Percentiles rank a stretch among this genome's conserved stretches.
These are phyloP conservation scores for Sebastes jordani DNA, from an alignment of 2,797 vertebrate genomes.

Conservation along the genomic window DNA sequence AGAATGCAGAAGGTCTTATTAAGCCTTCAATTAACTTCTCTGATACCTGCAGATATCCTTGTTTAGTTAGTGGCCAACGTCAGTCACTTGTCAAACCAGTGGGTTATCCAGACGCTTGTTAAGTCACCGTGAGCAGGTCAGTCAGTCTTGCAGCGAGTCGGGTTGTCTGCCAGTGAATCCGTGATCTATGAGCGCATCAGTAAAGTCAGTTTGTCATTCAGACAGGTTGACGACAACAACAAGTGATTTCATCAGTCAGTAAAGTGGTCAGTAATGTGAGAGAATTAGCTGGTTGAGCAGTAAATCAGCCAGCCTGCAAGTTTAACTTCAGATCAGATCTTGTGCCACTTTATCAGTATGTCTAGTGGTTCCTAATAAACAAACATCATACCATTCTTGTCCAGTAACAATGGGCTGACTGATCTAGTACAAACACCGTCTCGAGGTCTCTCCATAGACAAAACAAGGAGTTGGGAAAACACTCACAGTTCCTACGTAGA, in stretches of 20 bases:
- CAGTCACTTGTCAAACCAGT: neutral
- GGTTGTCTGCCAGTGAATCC: neutral
- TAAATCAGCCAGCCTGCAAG: neutral
- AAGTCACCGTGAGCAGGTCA: neutral
- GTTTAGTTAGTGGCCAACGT: neutral
- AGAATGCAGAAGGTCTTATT: neutral
- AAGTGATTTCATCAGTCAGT: neutral
- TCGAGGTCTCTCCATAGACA: slow-evolving; percentile 57
- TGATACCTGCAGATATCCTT: neutral
- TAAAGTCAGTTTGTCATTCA: neutral
- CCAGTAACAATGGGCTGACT: slow-evolving; percentile 53
- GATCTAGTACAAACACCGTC: slow-evolving; percentile 51
- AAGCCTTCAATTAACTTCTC: neutral
- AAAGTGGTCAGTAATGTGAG: neutral
- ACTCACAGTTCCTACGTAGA: slow-evolving; percentile 33
- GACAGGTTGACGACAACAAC: neutral
- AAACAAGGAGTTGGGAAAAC: slow-evolving; percentile 70
- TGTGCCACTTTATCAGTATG: slow-evolving; percentile 9
- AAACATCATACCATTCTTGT: slow-evolving; percentile 52
- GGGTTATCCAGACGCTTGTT: neutral
- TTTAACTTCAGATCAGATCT: slow-evolving; percentile 1
- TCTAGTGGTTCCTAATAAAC: slow-evolving; percentile 33
- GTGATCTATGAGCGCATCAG: neutral
- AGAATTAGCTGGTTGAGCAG: neutral
- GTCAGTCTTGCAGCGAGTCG: neutral